phyloP scores from a whole-genome alignment of 2,888 invertebrate genomes.

The Pinctada fucata region DNA sequence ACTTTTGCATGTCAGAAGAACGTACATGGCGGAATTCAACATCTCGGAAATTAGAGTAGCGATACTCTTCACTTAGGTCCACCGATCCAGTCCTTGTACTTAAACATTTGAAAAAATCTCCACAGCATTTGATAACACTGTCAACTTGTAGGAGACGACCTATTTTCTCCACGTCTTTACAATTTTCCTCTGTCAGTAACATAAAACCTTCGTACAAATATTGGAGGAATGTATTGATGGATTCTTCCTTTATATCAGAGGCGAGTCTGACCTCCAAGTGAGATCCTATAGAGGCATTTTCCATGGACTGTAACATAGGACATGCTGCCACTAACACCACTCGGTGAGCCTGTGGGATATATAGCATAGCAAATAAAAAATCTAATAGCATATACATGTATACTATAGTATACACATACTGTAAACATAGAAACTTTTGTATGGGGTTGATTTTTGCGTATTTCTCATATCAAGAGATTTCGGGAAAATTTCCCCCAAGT shows the following conservation, averaged over 20 bases:
- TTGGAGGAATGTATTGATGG: constrained; percentile 47
- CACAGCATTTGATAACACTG: constrained; percentile 49
- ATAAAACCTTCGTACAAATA: constrained; percentile 53
- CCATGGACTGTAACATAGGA: constrained; percentile 53
- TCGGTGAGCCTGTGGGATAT: constrained; percentile 44
- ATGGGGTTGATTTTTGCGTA: too few species aligned
- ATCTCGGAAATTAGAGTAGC: constrained; percentile 43
- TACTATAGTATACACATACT: too few species aligned
- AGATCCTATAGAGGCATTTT: constrained; percentile 43
- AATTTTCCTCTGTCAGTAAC: constrained; percentile 51
- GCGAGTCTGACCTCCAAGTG: constrained; percentile 47
- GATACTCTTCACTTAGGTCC: constrained; percentile 28
- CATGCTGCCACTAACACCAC: constrained; percentile 51
- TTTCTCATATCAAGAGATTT: too few species aligned
- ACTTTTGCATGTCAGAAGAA: constrained; percentile 41
- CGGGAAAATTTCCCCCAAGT: too few species aligned
- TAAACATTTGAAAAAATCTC: constrained; percentile 45
- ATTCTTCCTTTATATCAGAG: constrained; percentile 45
- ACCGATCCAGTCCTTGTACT: constrained; percentile 33
- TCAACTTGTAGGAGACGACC: constrained; percentile 49
- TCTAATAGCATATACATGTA: too few species aligned
- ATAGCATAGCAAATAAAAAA: background rate
- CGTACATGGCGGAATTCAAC: constrained; percentile 49
- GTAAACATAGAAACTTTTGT: too few species aligned
- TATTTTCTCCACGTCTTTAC: constrained; percentile 47